phyloP scores from a whole-genome alignment of 2,797 vertebrate species.

The Pitangus sulphuratus region DNA sequence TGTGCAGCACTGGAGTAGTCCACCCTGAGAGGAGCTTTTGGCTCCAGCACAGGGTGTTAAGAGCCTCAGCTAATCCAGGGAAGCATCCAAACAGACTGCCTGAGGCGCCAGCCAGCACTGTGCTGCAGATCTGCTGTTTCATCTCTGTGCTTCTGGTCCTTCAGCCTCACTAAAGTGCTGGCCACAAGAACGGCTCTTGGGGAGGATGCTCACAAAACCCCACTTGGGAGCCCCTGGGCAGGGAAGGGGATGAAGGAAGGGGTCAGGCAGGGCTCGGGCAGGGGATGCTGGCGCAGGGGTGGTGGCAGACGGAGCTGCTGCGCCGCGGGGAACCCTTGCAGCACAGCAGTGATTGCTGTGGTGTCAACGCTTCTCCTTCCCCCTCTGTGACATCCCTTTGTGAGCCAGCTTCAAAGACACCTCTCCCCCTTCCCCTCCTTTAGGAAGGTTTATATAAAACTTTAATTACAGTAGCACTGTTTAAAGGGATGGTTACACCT shows the following conservation, averaged over 20 bases:
- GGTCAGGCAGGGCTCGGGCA: not conserved
- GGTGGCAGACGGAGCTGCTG: not conserved
- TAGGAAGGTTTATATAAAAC: slow-evolving; percentile 13
- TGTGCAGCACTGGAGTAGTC: rapidly evolving
- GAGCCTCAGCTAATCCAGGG: not conserved
- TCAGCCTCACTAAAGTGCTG: rapidly evolving
- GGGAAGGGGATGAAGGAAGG: not conserved
- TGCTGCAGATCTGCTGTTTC: not conserved
- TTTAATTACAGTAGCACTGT: slow-evolving; percentile 40
- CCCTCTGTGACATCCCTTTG: not conserved
- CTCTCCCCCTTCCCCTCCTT: not conserved
- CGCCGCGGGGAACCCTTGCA: not conserved
- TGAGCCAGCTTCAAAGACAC: not conserved
- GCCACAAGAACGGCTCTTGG: rapidly evolving
- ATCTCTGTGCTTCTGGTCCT: rapidly evolving
- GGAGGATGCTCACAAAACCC: not conserved
- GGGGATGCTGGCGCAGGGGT: not conserved
- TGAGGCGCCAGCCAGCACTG: not conserved
- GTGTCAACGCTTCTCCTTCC: not conserved
- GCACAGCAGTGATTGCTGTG: not conserved
- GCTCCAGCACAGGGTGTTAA: not conserved
- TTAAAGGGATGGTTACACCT: slow-evolving; percentile 12
- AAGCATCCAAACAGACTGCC: not conserved
- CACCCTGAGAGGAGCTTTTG: not conserved
- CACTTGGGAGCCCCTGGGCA: rapidly evolving